A percentile compares a stretch with the other conserved stretches of the same genome.
These are phyloP conservation scores for Tillus elongatus DNA, from an alignment of 2,888 invertebrate genomes.

Conservation along the genomic window DNA sequence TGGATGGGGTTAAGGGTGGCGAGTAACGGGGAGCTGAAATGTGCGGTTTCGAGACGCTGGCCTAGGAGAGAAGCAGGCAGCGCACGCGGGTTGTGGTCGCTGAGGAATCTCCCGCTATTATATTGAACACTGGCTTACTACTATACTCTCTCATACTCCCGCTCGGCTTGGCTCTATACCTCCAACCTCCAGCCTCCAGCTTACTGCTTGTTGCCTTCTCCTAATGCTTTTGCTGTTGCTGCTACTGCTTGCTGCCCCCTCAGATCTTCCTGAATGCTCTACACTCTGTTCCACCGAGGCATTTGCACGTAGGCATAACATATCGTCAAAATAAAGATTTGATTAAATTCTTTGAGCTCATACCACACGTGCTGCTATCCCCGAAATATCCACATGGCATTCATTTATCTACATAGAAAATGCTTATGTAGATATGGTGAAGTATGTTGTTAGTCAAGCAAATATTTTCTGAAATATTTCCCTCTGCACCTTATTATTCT, in stretches of 20 bases:
- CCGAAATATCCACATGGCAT: no score
- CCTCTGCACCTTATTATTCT: no score
- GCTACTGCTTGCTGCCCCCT: slow-evolving; percentile 8
- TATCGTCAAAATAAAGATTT: slow-evolving; percentile 3
- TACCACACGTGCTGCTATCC: background rate
- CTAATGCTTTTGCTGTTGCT: slow-evolving; percentile 10
- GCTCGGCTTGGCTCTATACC: no score
- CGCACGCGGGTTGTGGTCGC: slow-evolving; percentile 42
- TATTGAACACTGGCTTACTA: slow-evolving; percentile 41
- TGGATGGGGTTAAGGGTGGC: slow-evolving; percentile 27
- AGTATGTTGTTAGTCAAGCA: no score
- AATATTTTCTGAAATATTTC: no score
- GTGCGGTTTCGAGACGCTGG: slow-evolving; percentile 43
- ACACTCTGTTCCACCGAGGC: no score
- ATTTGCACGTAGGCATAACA: slow-evolving; percentile 13
- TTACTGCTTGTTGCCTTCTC: slow-evolving; percentile 9
- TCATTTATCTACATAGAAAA: no score
- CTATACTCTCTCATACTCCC: background rate
- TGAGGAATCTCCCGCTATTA: slow-evolving; percentile 43
- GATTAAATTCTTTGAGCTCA: slow-evolving; percentile 1
- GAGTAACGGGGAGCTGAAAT: slow-evolving; percentile 36
- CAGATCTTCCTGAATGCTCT: no score
- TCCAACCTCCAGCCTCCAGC: slow-evolving; percentile 9
- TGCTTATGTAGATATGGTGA: no score
- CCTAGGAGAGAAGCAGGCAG: slow-evolving; percentile 37